Evolutionary conservation across 1,140 invertebrate species (phyloP).

Genomic region (Xylocopa sonorina): DNA sequence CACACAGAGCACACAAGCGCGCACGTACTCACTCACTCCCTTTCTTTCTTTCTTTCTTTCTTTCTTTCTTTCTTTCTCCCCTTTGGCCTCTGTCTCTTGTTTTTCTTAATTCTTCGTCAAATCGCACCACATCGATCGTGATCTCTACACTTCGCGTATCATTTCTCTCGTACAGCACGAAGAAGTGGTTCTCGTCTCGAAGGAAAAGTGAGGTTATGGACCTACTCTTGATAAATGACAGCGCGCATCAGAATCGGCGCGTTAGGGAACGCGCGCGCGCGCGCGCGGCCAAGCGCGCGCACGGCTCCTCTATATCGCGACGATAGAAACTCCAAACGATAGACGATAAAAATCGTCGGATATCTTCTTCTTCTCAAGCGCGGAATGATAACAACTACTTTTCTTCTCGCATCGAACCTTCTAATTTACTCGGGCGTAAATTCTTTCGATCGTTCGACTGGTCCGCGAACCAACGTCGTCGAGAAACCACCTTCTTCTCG

Average conservation of each 20-base stretch:
- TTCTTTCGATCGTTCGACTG: background rate
- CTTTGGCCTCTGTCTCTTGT: background rate
- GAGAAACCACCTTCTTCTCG: background rate
- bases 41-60: background rate
- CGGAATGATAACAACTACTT: background rate
- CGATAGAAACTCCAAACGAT: conserved; percentile 23
- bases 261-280: conserved; percentile 35
- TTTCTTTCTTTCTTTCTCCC: background rate
- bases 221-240: conserved; percentile 36
- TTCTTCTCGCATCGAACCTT: background rate
- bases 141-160: background rate
- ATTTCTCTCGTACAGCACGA: background rate
- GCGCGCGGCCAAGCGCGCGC: conserved; percentile 36
- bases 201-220: conserved; percentile 56
- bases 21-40: background rate
- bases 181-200: background rate
- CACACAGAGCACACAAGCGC: too few species aligned
- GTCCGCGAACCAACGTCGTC: background rate
- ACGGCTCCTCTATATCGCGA: conserved; percentile 40
- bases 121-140: background rate
- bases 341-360: conserved; percentile 27
- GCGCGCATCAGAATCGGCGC: conserved; percentile 49
- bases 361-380: background rate
- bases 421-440: background rate
- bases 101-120: background rate